Evolutionary conservation across 1,140 invertebrate species (phyloP).

Genomic region (Phymastichus coffea): DNA sequence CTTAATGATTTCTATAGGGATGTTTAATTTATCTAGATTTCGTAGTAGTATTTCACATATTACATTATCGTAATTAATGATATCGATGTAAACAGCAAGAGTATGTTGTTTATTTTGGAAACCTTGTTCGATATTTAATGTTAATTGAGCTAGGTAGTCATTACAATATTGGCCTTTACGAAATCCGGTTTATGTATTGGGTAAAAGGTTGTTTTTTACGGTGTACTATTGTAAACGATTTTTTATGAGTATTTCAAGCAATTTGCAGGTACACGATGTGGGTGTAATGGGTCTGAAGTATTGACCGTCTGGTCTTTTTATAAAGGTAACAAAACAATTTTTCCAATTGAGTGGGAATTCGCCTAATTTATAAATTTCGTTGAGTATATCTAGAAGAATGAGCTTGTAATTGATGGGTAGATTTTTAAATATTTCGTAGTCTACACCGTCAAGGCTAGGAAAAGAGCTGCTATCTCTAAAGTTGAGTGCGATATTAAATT

Average conservation of each 20-base stretch:
- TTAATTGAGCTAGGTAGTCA: neutral
- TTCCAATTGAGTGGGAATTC: neutral
- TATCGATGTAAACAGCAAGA: no score
- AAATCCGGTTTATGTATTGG: neutral
- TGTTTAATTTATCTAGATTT: neutral
- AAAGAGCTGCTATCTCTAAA: neutral
- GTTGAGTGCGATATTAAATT: neutral
- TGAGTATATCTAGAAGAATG: neutral
- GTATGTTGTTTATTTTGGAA: neutral
- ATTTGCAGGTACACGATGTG: neutral
- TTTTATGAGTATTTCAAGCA: neutral
- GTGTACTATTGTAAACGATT: neutral
- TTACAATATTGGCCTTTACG: neutral
- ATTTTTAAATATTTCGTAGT: neutral
- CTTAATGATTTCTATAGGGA: neutral
- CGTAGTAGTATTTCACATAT: neutral
- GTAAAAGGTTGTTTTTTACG: neutral
- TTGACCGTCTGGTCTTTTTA: conserved; percentile 5
- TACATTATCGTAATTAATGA: neutral
- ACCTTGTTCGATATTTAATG: neutral
- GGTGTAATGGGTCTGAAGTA: conserved; percentile 1
- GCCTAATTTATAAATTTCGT: neutral
- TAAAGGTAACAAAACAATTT: neutral
- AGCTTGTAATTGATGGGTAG: neutral
- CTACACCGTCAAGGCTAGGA: neutral